Evolutionary conservation across 1,140 invertebrate species (phyloP), one percentile per base, ranked within the genome.

Genomic region (Oryctes rhinoceros): DNA sequence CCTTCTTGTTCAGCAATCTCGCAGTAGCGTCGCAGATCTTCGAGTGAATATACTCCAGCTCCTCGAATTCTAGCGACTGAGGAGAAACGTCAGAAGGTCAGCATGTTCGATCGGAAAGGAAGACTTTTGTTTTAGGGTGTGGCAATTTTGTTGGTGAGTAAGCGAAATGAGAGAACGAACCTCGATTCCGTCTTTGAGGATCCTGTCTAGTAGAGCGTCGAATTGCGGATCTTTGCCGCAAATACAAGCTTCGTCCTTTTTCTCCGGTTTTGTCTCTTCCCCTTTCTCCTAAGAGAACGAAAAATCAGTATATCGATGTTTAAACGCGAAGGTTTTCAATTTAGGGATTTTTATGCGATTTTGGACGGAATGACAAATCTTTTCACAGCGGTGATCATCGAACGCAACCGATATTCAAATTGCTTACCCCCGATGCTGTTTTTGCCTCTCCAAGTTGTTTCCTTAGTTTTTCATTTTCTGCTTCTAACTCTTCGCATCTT

Each of bases 31-130:
- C 82, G 44, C 80, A 79, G 6, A 84, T 76, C 53, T 84, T 81
- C 20, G 67, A 81, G 67, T 84, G 82, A 15, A 85, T 76, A 11
- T 83, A 79, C 76, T 83, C 80, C 13, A 85, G 67, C 37, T 85
- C 84, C 59, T 83, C 82, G 15, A 84, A 81, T 15, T 76, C n/a
- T 37, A 85, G 76, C 7, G 78, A 71, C 84, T 85, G 67, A 79
- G 67, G 59, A 71, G 71, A 79, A 79, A 37, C 20, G 20, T 53
- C 39, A 3, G 11, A 53, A 76, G 74, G 65, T 80, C 44, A 48
- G 59, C 53, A 65, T 79, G 49, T 79, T 39, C 35, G 78, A 39
- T 65, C 1, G 48, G 15, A 18, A 37, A 62, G 35, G 15, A 67
- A 4, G 74, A 6, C 20, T 62, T 20, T 65, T 77, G 30, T 67